These are phyloP conservation scores for Tetragonisca angustula DNA, from an alignment of 2,888 invertebrate species.

Conservation along the genomic window DNA sequence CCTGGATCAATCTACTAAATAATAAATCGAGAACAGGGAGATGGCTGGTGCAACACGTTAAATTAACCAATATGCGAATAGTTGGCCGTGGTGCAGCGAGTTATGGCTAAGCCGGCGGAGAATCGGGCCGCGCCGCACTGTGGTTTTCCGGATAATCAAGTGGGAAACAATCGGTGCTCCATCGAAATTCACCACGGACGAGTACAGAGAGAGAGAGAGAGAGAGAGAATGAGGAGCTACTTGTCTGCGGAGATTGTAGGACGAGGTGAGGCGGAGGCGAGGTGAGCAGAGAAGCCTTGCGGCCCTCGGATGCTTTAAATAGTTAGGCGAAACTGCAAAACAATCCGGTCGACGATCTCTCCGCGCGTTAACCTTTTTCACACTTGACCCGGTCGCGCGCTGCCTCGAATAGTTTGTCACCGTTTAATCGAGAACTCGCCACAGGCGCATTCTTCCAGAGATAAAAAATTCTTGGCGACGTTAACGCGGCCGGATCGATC, in stretches of 20 bases:
- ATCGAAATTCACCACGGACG: conserved; percentile 72
- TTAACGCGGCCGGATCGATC: not conserved
- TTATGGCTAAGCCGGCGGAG: conserved; percentile 66
- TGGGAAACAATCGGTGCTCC: conserved; percentile 75
- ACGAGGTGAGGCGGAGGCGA: conserved; percentile 3
- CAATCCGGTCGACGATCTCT: conserved; percentile 58
- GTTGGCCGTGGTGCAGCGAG: conserved; percentile 66
- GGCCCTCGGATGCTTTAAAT: conserved; percentile 69
- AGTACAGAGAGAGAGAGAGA: conserved; percentile 3
- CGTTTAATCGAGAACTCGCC: conserved; percentile 56
- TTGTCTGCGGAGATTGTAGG: conserved; percentile 61
- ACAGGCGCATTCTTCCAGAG: conserved; percentile 36
- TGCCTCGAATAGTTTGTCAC: conserved; percentile 64
- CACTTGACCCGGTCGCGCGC: conserved; percentile 47
- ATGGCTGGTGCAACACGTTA: conserved; percentile 67
- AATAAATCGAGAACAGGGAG: conserved; percentile 52
- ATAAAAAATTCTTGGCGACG: not conserved
- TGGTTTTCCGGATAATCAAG: conserved; percentile 77
- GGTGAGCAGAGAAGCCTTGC: conserved; percentile 38
- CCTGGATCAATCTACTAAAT: conserved; percentile 54
- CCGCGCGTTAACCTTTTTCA: conserved; percentile 65
- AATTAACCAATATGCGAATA: conserved; percentile 73
- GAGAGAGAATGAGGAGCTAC: conserved; percentile 51
- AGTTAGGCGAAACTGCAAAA: conserved; percentile 73
- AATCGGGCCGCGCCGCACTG: conserved; percentile 68